A percentile compares a stretch with the other conserved stretches of the same genome.
Conservation (phyloP, 2,888 invertebrate species). For the Drosophila quasianomalipes region DNA sequence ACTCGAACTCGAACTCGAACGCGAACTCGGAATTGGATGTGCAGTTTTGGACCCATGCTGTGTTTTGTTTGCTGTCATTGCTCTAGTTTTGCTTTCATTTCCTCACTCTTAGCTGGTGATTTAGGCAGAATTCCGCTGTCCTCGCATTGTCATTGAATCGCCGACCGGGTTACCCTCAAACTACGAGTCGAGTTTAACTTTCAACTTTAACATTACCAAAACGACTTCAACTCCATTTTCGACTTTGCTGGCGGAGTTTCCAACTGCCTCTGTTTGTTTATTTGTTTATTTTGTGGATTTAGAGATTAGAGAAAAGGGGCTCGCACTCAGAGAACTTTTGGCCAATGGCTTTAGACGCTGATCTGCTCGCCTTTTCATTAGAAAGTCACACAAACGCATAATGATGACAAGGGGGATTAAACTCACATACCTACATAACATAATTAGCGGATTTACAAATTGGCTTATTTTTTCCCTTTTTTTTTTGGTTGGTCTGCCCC, state of each 20-base stretch:
- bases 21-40: constrained; percentile 30
- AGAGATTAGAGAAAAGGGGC: constrained; percentile 18
- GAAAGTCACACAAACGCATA: constrained; percentile 69
- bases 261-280: constrained; percentile 36
- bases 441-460: constrained; percentile 46
- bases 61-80: constrained; percentile 32
- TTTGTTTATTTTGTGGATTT: constrained; percentile 62
- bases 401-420: constrained; percentile 56
- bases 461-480: constrained; percentile 38
- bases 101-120: constrained; percentile 40
- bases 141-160: constrained; percentile 33
- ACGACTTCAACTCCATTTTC: constrained; percentile 28
- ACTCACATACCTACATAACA: constrained; percentile 1
- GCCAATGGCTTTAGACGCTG: constrained; percentile 42
- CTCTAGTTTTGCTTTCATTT: constrained; percentile 53
- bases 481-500: constrained; percentile 7
- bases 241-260: constrained; percentile 39
- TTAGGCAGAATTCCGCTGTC: constrained; percentile 55
- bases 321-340: constrained; percentile 10
- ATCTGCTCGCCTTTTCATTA: constrained; percentile 61
- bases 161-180: constrained; percentile 48
- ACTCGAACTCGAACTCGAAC: constrained; percentile 10
- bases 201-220: constrained; percentile 18
- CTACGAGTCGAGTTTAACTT: constrained; percentile 22
- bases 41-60: constrained; percentile 58